Evolutionary conservation across 2,113 vertebrate species (phyloP).

Genomic region (Petrocephalus zakoni): DNA sequence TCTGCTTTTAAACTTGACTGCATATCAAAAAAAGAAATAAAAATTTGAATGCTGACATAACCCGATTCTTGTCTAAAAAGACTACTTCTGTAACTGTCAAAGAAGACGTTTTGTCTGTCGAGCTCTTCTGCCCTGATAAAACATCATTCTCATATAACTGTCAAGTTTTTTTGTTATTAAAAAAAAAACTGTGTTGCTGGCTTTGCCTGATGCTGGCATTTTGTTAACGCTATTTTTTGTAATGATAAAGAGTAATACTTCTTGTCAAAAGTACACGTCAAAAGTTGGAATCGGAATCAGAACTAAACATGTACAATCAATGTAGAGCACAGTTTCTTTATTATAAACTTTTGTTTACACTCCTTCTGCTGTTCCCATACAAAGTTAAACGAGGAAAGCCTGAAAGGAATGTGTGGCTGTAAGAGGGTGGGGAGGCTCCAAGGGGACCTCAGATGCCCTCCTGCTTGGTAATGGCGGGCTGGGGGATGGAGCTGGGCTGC

Average conservation of each 20-base stretch:
- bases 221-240: neutral
- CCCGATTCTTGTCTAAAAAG: neutral
- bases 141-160: neutral
- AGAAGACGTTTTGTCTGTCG: neutral
- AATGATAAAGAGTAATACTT: slow-evolving; percentile 2
- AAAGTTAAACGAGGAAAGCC: neutral
- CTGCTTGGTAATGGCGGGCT: slow-evolving; percentile 89
- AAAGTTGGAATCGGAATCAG: neutral
- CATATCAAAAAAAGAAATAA: neutral
- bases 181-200: neutral
- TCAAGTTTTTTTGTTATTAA: neutral
- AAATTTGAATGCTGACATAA: neutral
- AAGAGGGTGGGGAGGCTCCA: neutral
- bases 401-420: neutral
- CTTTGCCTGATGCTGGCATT: neutral
- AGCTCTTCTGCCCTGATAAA: neutral
- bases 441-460: slow-evolving; percentile 78
- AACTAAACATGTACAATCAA: neutral
- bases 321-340: neutral
- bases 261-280: neutral
- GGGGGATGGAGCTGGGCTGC: slow-evolving; percentile 81
- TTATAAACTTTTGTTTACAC: neutral
- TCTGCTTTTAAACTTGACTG: neutral
- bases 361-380: neutral
- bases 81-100: neutral